phyloP scores from a whole-genome alignment of 2,113 vertebrate species.

The Numenius arquata region DNA sequence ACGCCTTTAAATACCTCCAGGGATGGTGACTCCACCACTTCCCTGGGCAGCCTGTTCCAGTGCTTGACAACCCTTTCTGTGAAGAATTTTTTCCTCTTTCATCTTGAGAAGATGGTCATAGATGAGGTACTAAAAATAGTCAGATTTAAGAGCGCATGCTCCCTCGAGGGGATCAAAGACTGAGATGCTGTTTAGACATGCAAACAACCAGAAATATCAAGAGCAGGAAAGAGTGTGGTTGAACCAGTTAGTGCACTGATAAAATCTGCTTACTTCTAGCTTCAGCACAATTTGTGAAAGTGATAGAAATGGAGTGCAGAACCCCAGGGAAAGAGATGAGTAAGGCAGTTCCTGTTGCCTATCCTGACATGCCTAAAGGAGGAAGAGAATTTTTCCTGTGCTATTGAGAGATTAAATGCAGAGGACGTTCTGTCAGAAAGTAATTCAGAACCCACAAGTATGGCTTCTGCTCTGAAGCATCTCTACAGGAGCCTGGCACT shows the following conservation, averaged over 20 bases:
- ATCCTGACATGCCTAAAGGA: neutral
- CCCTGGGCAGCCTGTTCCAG: neutral
- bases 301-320: neutral
- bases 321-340: neutral
- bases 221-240: conserved; percentile 31
- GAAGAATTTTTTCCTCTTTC: neutral
- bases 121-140: neutral
- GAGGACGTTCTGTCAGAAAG: neutral
- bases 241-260: conserved; percentile 8
- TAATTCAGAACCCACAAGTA: neutral
- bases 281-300: neutral
- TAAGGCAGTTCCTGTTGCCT: neutral
- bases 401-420: neutral
- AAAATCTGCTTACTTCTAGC: neutral
- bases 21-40: neutral
- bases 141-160: neutral
- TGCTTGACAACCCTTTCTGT: too few relatives aligned
- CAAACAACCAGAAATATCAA: neutral
- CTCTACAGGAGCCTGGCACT: neutral
- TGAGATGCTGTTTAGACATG: neutral
- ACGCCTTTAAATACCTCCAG: neutral
- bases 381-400: neutral
- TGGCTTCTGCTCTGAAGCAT: neutral
- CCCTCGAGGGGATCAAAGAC: neutral
- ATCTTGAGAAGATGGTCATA: neutral